Base-by-base conservation (phyloP, 64 coral and sea anemone species). In the Actinia equina region DNA sequence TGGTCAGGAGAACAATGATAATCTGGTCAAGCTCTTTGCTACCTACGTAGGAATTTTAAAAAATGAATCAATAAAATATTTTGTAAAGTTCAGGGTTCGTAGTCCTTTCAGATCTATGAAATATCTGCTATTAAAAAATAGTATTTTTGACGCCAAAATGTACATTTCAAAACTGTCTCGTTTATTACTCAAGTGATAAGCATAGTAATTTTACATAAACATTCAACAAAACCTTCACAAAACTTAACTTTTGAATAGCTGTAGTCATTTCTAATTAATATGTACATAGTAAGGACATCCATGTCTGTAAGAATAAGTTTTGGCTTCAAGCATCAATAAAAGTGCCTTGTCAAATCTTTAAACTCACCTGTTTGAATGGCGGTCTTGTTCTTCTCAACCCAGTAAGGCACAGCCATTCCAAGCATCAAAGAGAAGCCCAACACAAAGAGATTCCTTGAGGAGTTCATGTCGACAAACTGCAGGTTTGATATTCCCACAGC, bases 21-120 rank as follows among this genome's bases (percentile, higher is more conserved):
- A 98, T 93, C 84, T 94, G 92, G 74, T 98, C 89, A 9, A 98
- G 30, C 77, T 91, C 95, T 71, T 7, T 22, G 22, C 4, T 54
- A 84, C 95, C 95, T 94, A 60, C 15, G 6, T 30, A 42, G 52
- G 22, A 85, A 45, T 30, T 37, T 7, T 55, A 0, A 37, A 37
- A 37, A 37, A 37, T 46, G 17, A 42, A 25, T 55, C 7, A 49
- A 19, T 82, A 55, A 6, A 8, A 54, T 54, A 6, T 6, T 54
- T 6, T 54, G 52, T 54, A 54, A 12, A 54, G 52, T 12, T 54
- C 52, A 54, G 12, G 52, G 52, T 8, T 54, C 52, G 6, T 6
- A 12, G 52, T 54, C 6, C 52, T 12, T 6, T 8, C 52, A 54
- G 52, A 54, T 6, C 52, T 12, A 54, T 54, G 52, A 54, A 12